phyloP scores from a whole-genome alignment of 2,797 vertebrate species.

The Argya squamiceps region DNA sequence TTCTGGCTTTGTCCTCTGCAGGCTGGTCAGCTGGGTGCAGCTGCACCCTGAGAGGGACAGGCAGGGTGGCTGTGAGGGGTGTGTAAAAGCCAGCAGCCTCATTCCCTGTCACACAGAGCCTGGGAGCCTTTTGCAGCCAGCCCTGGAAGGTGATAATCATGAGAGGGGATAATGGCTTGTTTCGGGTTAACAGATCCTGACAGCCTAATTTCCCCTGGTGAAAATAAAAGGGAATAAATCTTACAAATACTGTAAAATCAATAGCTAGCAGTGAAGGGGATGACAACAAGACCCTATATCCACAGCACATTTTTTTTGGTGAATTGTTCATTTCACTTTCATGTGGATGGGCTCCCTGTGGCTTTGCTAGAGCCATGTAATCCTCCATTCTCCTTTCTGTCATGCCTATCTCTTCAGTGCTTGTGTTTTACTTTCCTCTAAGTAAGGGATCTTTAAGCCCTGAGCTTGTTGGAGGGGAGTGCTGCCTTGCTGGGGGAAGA shows the following conservation, averaged over 20 bases:
- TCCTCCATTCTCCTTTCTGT: neutral
- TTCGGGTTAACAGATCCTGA: conserved; percentile 68
- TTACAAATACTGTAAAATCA: conserved; percentile 72
- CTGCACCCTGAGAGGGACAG: neutral
- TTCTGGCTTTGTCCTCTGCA: neutral
- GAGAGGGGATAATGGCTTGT: conserved; percentile 66
- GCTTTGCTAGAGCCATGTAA: conserved; percentile 24
- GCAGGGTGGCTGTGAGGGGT: neutral
- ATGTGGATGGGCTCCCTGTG: neutral
- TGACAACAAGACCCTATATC: conserved; percentile 51
- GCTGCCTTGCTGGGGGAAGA: neutral
- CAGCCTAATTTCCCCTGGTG: conserved; percentile 71
- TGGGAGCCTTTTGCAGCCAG: neutral
- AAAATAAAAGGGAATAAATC: conserved; percentile 72
- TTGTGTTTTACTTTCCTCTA: neutral
- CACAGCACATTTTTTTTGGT: neutral
- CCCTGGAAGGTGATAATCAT: conserved; percentile 23
- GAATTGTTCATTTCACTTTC: conserved; percentile 47
- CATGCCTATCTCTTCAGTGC: neutral
- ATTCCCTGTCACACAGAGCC: neutral
- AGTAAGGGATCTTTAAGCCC: neutral
- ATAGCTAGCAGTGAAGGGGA: conserved; percentile 61
- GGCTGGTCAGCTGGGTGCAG: neutral
- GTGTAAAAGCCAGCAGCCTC: neutral
- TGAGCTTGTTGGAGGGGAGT: neutral